Evolutionary conservation across 2,797 vertebrate genomes (phyloP).

Genomic region (Lepilemur ruficaudatus): DNA sequence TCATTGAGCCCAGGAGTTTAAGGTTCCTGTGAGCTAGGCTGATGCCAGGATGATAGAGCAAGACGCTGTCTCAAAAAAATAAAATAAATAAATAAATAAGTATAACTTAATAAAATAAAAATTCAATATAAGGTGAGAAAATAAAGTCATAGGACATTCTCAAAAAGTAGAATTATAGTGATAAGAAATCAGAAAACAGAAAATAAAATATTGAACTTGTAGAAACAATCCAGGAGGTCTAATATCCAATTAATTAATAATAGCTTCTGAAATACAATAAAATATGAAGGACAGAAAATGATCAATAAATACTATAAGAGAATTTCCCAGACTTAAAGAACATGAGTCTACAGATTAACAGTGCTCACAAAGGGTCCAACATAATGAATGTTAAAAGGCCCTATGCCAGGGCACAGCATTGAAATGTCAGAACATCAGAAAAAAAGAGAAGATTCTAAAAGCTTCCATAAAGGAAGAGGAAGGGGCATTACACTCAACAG

Average conservation of each 20-base stretch:
- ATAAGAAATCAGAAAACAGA: background rate
- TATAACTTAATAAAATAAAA: background rate
- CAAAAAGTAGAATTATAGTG: background rate
- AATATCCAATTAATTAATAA: background rate
- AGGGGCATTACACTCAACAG: background rate
- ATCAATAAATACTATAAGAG: background rate
- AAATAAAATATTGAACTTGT: background rate
- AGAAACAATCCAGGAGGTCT: background rate
- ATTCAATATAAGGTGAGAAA: background rate
- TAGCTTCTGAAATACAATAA: background rate
- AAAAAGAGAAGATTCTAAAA: background rate
- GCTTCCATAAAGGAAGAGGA: background rate
- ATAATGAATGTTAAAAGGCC: background rate
- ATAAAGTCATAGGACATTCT: background rate
- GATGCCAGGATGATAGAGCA: too few species aligned
- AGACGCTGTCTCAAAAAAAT: too few species aligned
- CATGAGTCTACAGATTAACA: conserved; percentile 19
- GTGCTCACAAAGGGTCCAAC: background rate
- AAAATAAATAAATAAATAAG: background rate
- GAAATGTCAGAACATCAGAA: background rate
- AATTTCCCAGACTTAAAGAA: background rate
- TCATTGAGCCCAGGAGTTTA: too few species aligned
- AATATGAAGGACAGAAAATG: background rate
- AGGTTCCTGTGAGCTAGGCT: too few species aligned
- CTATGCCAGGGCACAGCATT: background rate